Evolutionary conservation across 2,888 invertebrate genomes (phyloP).

Genomic region (Leptothorax acervorum): DNA sequence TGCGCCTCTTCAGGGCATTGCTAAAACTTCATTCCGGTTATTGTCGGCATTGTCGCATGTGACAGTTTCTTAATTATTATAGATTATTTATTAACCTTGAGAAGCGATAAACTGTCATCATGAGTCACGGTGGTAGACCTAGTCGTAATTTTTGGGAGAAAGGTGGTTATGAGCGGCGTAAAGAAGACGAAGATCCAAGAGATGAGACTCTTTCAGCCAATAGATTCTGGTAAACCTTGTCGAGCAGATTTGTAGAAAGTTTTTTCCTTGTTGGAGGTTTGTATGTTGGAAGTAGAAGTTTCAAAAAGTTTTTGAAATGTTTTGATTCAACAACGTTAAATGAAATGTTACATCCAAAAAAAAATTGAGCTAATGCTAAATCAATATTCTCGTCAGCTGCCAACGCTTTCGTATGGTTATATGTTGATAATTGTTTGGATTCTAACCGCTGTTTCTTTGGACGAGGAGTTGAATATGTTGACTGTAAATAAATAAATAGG

Average conservation of each 20-base stretch:
- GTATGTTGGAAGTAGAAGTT: neutral
- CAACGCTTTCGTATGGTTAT: no score
- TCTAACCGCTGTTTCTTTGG: no score
- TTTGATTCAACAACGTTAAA: neutral
- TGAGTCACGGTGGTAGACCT: neutral
- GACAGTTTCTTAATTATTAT: no score
- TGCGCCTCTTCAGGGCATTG: neutral
- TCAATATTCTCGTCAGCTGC: neutral
- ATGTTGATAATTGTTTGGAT: no score
- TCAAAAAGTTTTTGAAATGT: neutral
- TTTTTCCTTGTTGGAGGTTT: conserved; percentile 17
- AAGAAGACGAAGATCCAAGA: neutral
- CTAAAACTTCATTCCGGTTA: neutral
- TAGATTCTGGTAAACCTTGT: neutral
- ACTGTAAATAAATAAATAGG: no score
- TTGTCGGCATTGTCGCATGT: neutral
- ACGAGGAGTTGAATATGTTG: no score
- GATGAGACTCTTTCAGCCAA: conserved; percentile 6
- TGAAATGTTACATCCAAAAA: conserved; percentile 5
- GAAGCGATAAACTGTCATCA: neutral
- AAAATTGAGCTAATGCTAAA: conserved; percentile 11
- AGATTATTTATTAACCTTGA: neutral
- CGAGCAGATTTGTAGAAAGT: conserved; percentile 2
- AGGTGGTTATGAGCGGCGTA: neutral
- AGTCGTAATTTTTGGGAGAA: neutral